Evolutionary conservation across 2,888 invertebrate genomes (phyloP).

Genomic region (Rhodophaea formosa): DNA sequence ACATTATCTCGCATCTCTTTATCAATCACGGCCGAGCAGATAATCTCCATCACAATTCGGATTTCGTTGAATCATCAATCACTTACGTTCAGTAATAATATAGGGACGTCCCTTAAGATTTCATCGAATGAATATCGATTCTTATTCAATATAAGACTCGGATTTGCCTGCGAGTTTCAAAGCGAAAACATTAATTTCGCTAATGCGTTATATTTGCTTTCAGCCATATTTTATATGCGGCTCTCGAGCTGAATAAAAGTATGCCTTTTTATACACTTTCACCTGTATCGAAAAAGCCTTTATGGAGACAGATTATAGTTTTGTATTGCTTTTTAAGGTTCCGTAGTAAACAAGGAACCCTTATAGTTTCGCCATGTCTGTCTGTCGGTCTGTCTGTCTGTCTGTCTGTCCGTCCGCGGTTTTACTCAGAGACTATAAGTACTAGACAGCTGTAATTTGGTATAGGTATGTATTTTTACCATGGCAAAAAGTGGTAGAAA

Average conservation of each 20-base stretch:
- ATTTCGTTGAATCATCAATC: conserved; percentile 12
- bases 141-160: conserved; percentile 7
- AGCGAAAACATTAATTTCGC: conserved; percentile 11
- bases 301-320: not conserved
- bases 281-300: not conserved
- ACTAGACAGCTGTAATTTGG: no score
- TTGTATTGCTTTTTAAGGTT: not conserved
- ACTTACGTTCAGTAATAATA: conserved; percentile 3
- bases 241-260: not conserved
- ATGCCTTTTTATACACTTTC: not conserved
- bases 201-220: conserved; percentile 7
- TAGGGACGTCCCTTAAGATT: conserved; percentile 12
- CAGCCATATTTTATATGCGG: conserved; percentile 2
- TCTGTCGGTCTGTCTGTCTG: no score
- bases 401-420: no score
- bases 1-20: conserved; percentile 3
- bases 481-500: no score
- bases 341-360: no score
- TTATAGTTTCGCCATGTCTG: no score
- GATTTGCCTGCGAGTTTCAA: conserved; percentile 11
- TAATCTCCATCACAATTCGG: conserved; percentile 11
- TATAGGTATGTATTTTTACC: no score
- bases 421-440: no score
- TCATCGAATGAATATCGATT: not conserved
- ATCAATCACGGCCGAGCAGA: conserved; percentile 12